These are phyloP conservation scores for Paralichthys olivaceus DNA, from an alignment of 2,113 vertebrate species.

Conservation along the genomic window DNA sequence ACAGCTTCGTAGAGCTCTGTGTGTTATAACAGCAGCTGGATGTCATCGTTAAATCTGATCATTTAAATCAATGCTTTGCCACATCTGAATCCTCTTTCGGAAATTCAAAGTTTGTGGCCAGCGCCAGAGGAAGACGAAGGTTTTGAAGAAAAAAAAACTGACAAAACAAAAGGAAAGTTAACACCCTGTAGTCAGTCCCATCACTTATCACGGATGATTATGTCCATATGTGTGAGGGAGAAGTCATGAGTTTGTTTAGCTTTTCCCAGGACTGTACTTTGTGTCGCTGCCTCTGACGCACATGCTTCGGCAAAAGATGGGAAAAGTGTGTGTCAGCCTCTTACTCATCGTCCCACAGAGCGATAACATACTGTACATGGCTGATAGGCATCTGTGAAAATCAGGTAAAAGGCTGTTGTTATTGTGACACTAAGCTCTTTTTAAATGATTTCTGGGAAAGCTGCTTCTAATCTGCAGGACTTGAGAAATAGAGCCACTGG, in stretches of 20 bases:
- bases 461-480: too few relatives aligned
- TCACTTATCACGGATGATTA: constrained; percentile 31
- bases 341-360: not conserved
- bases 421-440: constrained; percentile 49
- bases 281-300: constrained; percentile 29
- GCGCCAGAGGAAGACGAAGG: not conserved
- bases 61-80: not conserved
- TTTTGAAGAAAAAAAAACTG: not conserved
- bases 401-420: not conserved
- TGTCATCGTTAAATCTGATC: not conserved
- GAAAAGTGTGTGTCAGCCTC: constrained; percentile 7
- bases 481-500: not conserved
- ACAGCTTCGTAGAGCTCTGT: not conserved
- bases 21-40: not conserved
- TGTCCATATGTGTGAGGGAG: constrained; percentile 38
- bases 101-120: constrained; percentile 9
- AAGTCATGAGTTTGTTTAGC: constrained; percentile 23
- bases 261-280: not conserved
- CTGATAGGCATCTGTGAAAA: not conserved
- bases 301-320: not conserved
- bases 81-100: constrained; percentile 24
- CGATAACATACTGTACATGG: not conserved
- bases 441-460: constrained; percentile 29
- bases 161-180: constrained; percentile 28
- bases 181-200: constrained; percentile 37